These are phyloP conservation scores for Habrosyne pyritoides DNA, from an alignment of 2,888 invertebrate genomes.

Conservation along the genomic window DNA sequence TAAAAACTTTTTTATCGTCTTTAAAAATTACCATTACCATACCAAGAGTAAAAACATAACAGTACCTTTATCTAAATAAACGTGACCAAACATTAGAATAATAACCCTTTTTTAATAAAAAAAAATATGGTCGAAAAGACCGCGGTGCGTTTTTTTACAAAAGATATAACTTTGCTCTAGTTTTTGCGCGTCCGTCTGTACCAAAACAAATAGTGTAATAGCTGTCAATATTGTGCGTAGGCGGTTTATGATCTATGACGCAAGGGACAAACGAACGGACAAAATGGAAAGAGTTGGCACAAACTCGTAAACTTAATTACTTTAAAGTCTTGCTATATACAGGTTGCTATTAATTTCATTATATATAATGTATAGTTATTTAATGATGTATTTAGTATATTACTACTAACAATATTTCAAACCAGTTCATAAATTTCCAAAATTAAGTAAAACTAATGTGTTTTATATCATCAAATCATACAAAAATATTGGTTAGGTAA, in stretches of 20 bases:
- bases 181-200: slow-evolving; percentile 47
- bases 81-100: slow-evolving; percentile 32
- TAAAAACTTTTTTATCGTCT: background rate
- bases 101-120: slow-evolving; percentile 49
- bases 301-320: slow-evolving; percentile 57
- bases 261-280: slow-evolving; percentile 41
- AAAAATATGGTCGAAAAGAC: slow-evolving; percentile 25
- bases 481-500: too few species aligned
- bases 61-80: slow-evolving; percentile 43
- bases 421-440: too few species aligned
- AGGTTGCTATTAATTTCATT: slow-evolving; percentile 37
- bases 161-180: slow-evolving; percentile 55
- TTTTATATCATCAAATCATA: too few species aligned
- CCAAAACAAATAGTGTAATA: slow-evolving; percentile 58
- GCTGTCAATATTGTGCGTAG: slow-evolving; percentile 37
- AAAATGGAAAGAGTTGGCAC: slow-evolving; percentile 59
- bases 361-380: too few species aligned
- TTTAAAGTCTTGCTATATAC: slow-evolving; percentile 39
- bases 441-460: too few species aligned
- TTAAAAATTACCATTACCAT: background rate
- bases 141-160: slow-evolving; percentile 34
- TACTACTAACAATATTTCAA: too few species aligned
- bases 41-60: slow-evolving; percentile 23
- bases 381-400: too few species aligned
- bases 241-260: slow-evolving; percentile 41